A percentile compares a stretch with the other conserved stretches of the same genome.
Evolutionary conservation across 2,888 invertebrate genomes (phyloP).

Genomic region (Noctua comes): DNA sequence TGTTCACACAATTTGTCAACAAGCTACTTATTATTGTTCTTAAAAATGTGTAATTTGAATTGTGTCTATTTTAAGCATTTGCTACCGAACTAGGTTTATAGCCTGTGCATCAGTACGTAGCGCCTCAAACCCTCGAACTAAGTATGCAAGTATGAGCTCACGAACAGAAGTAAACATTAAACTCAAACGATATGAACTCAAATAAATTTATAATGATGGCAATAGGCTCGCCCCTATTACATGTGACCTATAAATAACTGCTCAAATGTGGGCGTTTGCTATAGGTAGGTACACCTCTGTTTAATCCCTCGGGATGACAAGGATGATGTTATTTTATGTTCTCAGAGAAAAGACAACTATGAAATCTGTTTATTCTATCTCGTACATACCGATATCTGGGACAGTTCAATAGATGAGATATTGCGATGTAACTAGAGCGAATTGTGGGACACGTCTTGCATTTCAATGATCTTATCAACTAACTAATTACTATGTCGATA

Average conservation of each 20-base stretch:
- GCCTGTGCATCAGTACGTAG: too few species aligned
- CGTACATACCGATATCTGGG: not conserved
- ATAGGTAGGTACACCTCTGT: not conserved
- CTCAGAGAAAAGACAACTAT: not conserved
- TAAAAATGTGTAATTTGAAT: too few species aligned
- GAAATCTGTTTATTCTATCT: not conserved
- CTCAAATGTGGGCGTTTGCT: not conserved
- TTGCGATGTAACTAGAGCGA: conserved; percentile 1
- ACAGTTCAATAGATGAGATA: not conserved
- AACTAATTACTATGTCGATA: conserved; percentile 1
- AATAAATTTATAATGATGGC: not conserved
- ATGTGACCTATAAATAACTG: not conserved
- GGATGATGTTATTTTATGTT: not conserved
- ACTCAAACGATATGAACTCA: too few species aligned
- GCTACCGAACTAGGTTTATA: too few species aligned
- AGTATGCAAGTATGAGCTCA: too few species aligned
- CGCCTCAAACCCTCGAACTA: too few species aligned
- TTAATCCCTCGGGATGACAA: not conserved
- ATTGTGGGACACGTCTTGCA: conserved; percentile 2
- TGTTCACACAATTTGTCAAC: too few species aligned
- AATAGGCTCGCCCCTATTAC: not conserved
- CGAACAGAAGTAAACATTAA: too few species aligned
- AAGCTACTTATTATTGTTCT: too few species aligned
- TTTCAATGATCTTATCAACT: conserved; percentile 2
- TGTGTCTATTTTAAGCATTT: too few species aligned